Conservation (phyloP, 37 sponge, comb jelly and placozoan genomes). For the Aplysina aerophoba region DNA sequence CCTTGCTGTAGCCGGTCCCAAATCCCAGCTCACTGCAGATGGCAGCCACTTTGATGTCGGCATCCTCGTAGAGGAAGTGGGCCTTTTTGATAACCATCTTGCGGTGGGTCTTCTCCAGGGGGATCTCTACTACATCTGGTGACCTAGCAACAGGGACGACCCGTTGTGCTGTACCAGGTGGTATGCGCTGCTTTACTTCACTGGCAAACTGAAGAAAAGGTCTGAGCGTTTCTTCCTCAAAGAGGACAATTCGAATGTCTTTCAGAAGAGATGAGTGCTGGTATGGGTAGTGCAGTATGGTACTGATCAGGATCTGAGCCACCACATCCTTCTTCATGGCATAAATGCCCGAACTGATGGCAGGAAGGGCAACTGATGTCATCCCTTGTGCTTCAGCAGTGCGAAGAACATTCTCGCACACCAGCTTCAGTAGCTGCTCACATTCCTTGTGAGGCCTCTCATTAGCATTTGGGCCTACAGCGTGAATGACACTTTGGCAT, state of each 20-base stretch:
- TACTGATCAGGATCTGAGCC: conserved; percentile 40
- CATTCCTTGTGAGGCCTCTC: neutral
- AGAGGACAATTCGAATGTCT: conserved; percentile 77
- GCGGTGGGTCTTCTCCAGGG: conserved; percentile 8
- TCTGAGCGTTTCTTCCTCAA: conserved; percentile 39
- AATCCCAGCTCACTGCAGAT: conserved; percentile 33
- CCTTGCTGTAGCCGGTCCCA: neutral
- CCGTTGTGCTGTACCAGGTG: neutral
- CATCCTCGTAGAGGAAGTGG: conserved; percentile 29
- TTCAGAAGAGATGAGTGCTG: conserved; percentile 27
- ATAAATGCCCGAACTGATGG: conserved; percentile 76
- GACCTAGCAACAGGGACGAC: neutral
- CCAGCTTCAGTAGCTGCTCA: conserved; percentile 35
- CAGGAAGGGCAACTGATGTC: conserved; percentile 72
- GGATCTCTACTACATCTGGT: neutral
- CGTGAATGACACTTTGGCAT: conserved; percentile 69
- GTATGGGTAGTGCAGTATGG: conserved; percentile 37
- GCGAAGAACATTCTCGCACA: conserved; percentile 23
- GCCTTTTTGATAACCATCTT: conserved; percentile 17
- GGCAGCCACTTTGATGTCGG: conserved; percentile 23
- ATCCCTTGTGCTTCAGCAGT: conserved; percentile 32
- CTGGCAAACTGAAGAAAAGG: conserved; percentile 17
- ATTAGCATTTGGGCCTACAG: conserved; percentile 58
- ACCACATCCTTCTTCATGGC: conserved; percentile 41
- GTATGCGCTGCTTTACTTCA: neutral